Evolutionary conservation across 2,113 vertebrate genomes (phyloP).

Genomic region (Cephalopterus ornatus): DNA sequence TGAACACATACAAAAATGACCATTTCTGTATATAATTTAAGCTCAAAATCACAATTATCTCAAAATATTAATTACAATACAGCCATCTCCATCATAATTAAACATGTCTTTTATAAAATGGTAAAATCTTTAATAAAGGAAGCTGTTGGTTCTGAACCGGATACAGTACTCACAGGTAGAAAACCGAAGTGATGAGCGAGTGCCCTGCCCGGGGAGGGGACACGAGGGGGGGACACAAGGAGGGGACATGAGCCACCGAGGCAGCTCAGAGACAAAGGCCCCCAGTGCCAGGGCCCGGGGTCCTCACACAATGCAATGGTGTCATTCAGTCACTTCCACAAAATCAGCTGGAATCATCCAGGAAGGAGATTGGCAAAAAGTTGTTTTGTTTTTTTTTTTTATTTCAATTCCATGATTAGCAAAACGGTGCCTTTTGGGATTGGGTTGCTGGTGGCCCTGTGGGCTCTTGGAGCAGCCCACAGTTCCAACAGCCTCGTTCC

Average conservation of each 20-base stretch:
- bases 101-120: slow-evolving; percentile 81
- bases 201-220: slow-evolving; percentile 2
- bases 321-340: slow-evolving; percentile 5
- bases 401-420: background rate
- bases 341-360: background rate
- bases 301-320: background rate
- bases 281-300: slow-evolving; percentile 28
- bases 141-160: slow-evolving; percentile 72
- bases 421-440: background rate
- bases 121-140: slow-evolving; percentile 78
- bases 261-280: slow-evolving; percentile 70
- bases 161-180: slow-evolving; percentile 78
- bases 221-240: background rate
- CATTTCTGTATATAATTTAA: slow-evolving; percentile 92
- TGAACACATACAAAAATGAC: slow-evolving; percentile 98
- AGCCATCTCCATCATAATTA: slow-evolving; percentile 85
- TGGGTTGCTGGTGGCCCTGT: accelerated
- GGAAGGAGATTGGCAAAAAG: slow-evolving; percentile 13
- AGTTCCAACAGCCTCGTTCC: background rate
- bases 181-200: slow-evolving; percentile 66
- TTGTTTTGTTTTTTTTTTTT: background rate
- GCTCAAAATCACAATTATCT: slow-evolving; percentile 98
- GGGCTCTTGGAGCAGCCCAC: background rate
- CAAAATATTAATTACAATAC: slow-evolving; percentile 98
- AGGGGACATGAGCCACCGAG: slow-evolving; percentile 33